Conservation (phyloP, 2,797 vertebrate species). For the Synaphobranchus kaupii region DNA sequence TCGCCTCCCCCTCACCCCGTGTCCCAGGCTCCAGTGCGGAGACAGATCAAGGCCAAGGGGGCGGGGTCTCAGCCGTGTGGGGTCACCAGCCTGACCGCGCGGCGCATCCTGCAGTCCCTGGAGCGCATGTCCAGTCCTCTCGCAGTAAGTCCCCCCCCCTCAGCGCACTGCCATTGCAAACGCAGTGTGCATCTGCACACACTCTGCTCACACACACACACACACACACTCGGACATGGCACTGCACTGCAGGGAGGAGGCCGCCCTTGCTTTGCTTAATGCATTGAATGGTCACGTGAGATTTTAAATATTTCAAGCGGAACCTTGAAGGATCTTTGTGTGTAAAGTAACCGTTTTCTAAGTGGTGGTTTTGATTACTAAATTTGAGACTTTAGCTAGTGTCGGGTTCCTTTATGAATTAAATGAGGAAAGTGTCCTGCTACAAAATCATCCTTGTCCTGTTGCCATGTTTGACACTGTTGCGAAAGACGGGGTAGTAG, state of each 20-base stretch:
- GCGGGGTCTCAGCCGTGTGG: slow-evolving; percentile 84
- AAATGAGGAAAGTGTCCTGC: background rate
- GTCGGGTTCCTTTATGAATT: background rate
- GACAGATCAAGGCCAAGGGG: slow-evolving; percentile 93
- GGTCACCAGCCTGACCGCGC: slow-evolving; percentile 92
- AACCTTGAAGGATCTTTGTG: background rate
- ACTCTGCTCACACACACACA: background rate
- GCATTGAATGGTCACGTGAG: background rate
- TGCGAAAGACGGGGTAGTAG: background rate
- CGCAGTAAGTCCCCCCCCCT: slow-evolving; percentile 73
- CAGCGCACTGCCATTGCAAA: too few relatives aligned
- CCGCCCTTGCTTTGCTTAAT: background rate
- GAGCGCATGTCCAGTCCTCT: slow-evolving; percentile 98
- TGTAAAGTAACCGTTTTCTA: background rate
- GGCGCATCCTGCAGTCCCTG: slow-evolving; percentile 91
- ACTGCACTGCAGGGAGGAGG: background rate
- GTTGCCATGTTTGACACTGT: background rate
- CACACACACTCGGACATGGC: background rate
- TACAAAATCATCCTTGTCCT: background rate
- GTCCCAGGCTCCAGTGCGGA: slow-evolving; percentile 84
- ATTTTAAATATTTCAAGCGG: background rate
- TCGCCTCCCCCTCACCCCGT: too few relatives aligned
- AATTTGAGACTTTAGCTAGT: background rate
- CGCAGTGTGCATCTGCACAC: background rate
- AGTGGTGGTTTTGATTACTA: background rate